phyloP scores from a whole-genome alignment of 2,797 vertebrate genomes.

The Cuculus canorus region DNA sequence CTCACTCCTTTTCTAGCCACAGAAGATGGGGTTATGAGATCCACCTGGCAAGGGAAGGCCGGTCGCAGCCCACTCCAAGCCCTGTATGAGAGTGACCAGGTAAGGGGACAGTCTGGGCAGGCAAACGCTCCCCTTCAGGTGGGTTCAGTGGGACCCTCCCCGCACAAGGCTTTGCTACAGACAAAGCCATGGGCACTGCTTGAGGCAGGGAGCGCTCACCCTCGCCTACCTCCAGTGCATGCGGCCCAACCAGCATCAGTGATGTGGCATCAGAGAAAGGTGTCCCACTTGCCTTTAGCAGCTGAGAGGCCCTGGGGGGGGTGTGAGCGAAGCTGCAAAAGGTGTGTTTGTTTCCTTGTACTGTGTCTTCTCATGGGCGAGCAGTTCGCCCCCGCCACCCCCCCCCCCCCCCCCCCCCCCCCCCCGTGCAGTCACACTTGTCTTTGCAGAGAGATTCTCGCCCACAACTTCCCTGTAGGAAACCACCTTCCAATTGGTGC shows the following conservation, averaged over 20 bases:
- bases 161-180: neutral
- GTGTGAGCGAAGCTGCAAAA: neutral
- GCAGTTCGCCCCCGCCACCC: too few species aligned
- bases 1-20: conserved; percentile 66
- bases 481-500: neutral
- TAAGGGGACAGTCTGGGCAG: conserved; percentile 64
- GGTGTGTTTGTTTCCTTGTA: neutral
- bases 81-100: conserved; percentile 88
- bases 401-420: too few species aligned
- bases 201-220: neutral
- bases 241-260: neutral
- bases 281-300: neutral
- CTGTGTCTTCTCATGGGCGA: fast-evolving
- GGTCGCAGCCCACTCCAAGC: conserved; percentile 87
- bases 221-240: fast-evolving
- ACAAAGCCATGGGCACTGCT: neutral
- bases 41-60: conserved; percentile 78
- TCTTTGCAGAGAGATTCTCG: neutral
- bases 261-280: neutral
- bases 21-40: conserved; percentile 66
- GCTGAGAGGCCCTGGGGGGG: neutral
- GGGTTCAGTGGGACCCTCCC: neutral
- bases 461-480: neutral
- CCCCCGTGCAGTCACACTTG: neutral
- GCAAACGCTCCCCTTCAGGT: neutral